Conservation (phyloP, 2,888 invertebrate genomes). For the Megastigmus dorsalis region DNA sequence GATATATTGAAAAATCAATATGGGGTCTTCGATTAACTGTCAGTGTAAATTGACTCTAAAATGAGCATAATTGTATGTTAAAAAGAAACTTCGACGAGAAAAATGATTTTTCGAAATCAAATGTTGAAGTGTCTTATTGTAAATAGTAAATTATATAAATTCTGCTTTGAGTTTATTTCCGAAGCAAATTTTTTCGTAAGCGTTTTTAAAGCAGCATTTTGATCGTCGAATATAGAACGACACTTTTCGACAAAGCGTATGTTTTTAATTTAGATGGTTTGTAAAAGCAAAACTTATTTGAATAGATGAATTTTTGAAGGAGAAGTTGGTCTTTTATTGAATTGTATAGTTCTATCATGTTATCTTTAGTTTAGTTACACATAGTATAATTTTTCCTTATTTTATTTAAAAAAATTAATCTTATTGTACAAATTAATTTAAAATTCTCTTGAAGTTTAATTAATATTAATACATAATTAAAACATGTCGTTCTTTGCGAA, state of each 20-base stretch:
- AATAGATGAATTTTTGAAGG: conserved; percentile 28
- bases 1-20: conserved; percentile 1
- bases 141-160: conserved; percentile 20
- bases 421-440: too few relatives aligned
- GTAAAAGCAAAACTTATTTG: conserved; percentile 10
- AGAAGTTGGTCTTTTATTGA: not conserved
- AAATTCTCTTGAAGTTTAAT: too few relatives aligned
- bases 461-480: too few relatives aligned
- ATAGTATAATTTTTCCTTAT: too few relatives aligned
- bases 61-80: conserved; percentile 24
- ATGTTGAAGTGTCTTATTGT: not conserved
- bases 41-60: conserved; percentile 28
- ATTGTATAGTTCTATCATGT: too few relatives aligned
- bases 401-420: too few relatives aligned
- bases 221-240: conserved; percentile 4
- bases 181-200: not conserved
- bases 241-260: conserved; percentile 16
- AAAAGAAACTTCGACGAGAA: conserved; percentile 16
- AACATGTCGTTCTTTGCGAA: too few relatives aligned
- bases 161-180: conserved; percentile 8
- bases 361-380: too few relatives aligned
- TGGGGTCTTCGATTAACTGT: conserved; percentile 23
- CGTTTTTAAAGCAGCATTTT: conserved; percentile 1
- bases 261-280: conserved; percentile 22
- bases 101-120: not conserved